Percentiles rank a stretch among this genome's conserved stretches.
Conservation (phyloP, 2,113 vertebrate species). For the Amphiprion percula region DNA sequence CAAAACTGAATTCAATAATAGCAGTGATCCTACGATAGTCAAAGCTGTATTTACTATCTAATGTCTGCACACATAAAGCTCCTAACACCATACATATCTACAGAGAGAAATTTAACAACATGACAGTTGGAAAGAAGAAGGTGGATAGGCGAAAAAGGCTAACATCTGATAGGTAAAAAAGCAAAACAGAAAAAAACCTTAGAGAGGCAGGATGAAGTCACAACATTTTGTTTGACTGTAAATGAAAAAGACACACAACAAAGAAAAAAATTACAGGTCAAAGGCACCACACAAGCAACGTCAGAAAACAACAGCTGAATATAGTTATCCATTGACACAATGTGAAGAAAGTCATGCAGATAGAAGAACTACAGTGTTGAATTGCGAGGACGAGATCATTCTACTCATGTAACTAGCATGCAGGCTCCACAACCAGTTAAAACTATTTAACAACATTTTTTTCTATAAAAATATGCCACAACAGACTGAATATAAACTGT, state of each 20-base stretch:
- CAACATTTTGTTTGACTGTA: constrained; percentile 89
- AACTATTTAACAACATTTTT: constrained; percentile 5
- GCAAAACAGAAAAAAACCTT: constrained; percentile 90
- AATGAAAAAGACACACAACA: constrained; percentile 88
- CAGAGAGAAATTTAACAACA: constrained; percentile 43
- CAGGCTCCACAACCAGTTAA: constrained; percentile 28
- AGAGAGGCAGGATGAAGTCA: constrained; percentile 89
- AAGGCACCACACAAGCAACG: constrained; percentile 79
- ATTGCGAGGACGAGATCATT: constrained; percentile 32
- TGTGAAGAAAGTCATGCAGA: constrained; percentile 78
- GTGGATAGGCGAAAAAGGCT: constrained; percentile 61
- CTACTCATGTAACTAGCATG: constrained; percentile 44
- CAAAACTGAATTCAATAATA: constrained; percentile 4
- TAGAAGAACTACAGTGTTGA: constrained; percentile 53
- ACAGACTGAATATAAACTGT: not conserved
- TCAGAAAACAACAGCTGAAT: constrained; percentile 73
- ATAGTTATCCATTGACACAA: constrained; percentile 60
- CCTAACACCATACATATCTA: constrained; percentile 40
- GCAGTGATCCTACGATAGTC: not conserved
- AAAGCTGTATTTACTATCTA: constrained; percentile 19
- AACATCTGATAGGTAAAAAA: constrained; percentile 79
- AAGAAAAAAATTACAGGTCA: constrained; percentile 85
- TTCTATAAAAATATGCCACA: constrained; percentile 22
- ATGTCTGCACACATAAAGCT: constrained; percentile 23
- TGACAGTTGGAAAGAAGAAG: constrained; percentile 65